phyloP scores from a whole-genome alignment of 2,888 invertebrate species.

The Peribatodes rhomboidaria region DNA sequence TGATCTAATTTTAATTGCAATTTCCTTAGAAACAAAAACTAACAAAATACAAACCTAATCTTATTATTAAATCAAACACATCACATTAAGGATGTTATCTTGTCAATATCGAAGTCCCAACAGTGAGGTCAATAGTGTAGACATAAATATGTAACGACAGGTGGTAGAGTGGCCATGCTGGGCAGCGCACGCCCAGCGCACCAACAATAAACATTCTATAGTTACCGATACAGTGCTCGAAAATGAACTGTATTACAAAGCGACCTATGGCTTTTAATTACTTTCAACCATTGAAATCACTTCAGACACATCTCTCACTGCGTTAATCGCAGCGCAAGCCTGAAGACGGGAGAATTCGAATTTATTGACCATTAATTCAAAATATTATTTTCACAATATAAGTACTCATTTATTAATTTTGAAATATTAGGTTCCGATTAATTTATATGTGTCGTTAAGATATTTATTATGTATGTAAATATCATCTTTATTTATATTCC shows the following conservation, averaged over 20 bases:
- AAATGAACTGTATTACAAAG: conserved; percentile 70
- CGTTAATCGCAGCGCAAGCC: conserved; percentile 80
- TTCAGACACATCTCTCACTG: conserved; percentile 53
- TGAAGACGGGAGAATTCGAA: conserved; percentile 86
- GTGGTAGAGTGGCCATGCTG: conserved; percentile 86
- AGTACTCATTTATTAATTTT: conserved; percentile 87
- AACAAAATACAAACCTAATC: conserved; percentile 80
- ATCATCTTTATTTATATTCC: conserved; percentile 83
- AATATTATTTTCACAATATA: conserved; percentile 87
- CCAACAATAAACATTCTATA: conserved; percentile 62
- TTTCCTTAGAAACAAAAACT: conserved; percentile 69
- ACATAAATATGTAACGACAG: conserved; percentile 87
- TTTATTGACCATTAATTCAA: conserved; percentile 87
- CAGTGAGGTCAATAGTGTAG: conserved; percentile 86
- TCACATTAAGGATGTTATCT: conserved; percentile 88
- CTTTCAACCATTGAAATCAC: conserved; percentile 45
- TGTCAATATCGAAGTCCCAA: conserved; percentile 87
- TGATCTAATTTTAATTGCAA: conserved; percentile 69
- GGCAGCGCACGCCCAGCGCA: conserved; percentile 79
- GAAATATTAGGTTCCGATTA: conserved; percentile 87
- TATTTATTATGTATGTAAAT: conserved; percentile 87
- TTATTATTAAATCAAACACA: conserved; percentile 88
- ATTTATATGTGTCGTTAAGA: conserved; percentile 87
- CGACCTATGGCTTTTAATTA: conserved; percentile 64
- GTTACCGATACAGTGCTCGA: conserved; percentile 57